Evolutionary conservation across 2,113 vertebrate species (phyloP).

Genomic region (Siniperca knerii): DNA sequence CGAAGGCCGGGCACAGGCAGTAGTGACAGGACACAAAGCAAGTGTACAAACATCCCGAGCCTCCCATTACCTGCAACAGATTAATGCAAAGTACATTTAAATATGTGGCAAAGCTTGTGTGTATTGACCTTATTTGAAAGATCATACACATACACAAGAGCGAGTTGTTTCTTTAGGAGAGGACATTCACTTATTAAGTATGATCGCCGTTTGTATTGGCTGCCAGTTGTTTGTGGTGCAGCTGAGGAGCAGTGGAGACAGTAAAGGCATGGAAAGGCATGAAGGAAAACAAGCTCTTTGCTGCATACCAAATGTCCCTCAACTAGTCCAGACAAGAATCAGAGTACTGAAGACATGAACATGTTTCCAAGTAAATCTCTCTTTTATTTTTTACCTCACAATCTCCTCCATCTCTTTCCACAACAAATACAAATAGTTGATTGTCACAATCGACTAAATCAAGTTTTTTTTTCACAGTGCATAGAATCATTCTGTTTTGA

Average conservation of each 20-base stretch:
- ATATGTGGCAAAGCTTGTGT: not conserved
- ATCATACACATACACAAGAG: not conserved
- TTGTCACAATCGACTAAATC: too few relatives aligned
- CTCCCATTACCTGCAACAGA: slow-evolving; percentile 89
- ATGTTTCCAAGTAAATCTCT: too few relatives aligned
- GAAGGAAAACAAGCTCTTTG: slow-evolving; percentile 34
- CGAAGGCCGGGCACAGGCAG: slow-evolving; percentile 93
- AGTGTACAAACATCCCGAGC: slow-evolving; percentile 89
- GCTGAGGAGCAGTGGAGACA: not conserved
- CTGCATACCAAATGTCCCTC: not conserved
- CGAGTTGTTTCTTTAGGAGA: not conserved
- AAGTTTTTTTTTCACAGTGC: not conserved
- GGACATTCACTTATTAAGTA: not conserved
- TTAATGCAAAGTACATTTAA: slow-evolving; percentile 24
- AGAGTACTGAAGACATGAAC: too few relatives aligned
- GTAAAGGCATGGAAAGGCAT: not conserved
- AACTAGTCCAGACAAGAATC: not conserved
- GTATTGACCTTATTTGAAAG: not conserved
- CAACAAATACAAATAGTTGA: not conserved
- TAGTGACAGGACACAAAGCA: slow-evolving; percentile 93
- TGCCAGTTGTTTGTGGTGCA: not conserved
- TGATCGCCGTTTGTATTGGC: slow-evolving; percentile 4
- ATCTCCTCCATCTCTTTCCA: not conserved
- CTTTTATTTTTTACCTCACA: too few relatives aligned
- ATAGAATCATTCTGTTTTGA: not conserved